Conservation (phyloP, 2,113 vertebrate genomes). For the Rhabdornis inornatus region DNA sequence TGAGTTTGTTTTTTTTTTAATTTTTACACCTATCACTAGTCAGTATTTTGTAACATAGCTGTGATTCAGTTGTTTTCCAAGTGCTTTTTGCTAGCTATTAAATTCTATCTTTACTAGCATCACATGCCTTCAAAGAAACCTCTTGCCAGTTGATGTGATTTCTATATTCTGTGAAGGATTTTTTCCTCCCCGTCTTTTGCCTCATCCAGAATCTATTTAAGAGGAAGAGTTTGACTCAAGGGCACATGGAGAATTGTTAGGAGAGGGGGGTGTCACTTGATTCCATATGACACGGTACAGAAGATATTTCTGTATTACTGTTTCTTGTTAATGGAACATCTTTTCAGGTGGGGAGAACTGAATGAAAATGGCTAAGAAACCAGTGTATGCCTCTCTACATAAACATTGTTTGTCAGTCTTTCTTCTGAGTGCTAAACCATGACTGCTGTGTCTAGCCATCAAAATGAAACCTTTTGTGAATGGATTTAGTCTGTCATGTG, state of each 20-base stretch:
- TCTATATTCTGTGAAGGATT: background rate
- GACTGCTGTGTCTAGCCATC: background rate
- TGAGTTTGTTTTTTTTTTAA: background rate
- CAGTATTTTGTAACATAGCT: background rate
- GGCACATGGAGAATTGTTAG: background rate
- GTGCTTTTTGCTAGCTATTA: background rate
- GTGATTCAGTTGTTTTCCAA: background rate
- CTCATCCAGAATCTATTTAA: background rate
- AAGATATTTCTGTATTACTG: background rate
- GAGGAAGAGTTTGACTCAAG: background rate
- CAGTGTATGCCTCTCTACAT: background rate
- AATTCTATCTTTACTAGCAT: background rate
- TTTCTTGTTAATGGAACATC: background rate
- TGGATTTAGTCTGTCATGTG: background rate
- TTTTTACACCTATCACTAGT: background rate
- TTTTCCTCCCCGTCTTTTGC: background rate
- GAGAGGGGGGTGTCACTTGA: background rate
- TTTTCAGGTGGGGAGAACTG: background rate
- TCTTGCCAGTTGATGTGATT: background rate
- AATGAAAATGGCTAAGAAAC: background rate
- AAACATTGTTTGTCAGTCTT: background rate
- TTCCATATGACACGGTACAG: background rate
- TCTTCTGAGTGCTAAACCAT: background rate
- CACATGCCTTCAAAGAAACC: background rate
- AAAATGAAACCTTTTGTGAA: background rate